Evolutionary conservation across 2,113 vertebrate genomes (phyloP).

Genomic region (Etia nguti): DNA sequence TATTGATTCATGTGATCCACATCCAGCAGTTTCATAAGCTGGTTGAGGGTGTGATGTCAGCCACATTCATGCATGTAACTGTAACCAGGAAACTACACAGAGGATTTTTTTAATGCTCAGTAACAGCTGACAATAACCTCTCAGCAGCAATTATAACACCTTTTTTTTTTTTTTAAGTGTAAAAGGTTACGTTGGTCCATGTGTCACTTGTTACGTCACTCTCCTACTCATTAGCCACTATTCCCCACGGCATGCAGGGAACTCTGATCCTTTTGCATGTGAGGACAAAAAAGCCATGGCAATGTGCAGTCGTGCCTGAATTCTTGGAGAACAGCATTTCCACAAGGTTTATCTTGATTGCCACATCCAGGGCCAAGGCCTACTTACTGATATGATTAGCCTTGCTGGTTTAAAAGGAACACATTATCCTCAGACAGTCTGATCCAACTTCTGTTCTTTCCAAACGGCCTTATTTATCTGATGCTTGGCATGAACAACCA

Average conservation of each 20-base stretch:
- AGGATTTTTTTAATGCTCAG: background rate
- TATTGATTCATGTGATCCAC: constrained; percentile 34
- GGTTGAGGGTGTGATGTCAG: constrained; percentile 2
- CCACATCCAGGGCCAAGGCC: constrained; percentile 68
- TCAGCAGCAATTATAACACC: background rate
- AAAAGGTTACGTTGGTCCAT: background rate
- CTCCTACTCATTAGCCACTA: background rate
- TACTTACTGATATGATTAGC: constrained; percentile 72
- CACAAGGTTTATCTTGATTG: constrained; percentile 64
- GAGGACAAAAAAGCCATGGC: constrained; percentile 4
- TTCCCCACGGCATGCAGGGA: background rate
- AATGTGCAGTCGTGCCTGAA: background rate
- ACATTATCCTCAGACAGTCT: constrained; percentile 58
- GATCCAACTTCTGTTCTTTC: constrained; percentile 43
- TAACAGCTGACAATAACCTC: background rate
- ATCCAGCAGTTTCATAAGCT: constrained; percentile 34
- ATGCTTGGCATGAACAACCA: constrained; percentile 18
- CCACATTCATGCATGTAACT: background rate
- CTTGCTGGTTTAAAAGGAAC: constrained; percentile 62
- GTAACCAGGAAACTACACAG: background rate
- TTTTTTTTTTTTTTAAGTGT: background rate
- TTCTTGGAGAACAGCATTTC: constrained; percentile 46
- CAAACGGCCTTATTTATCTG: constrained; percentile 40
- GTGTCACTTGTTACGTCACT: constrained; percentile 9
- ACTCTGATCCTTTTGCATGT: constrained; percentile 45